phyloP scores from a whole-genome alignment of 2,113 vertebrate species.

The Marcusenius ussheri region DNA sequence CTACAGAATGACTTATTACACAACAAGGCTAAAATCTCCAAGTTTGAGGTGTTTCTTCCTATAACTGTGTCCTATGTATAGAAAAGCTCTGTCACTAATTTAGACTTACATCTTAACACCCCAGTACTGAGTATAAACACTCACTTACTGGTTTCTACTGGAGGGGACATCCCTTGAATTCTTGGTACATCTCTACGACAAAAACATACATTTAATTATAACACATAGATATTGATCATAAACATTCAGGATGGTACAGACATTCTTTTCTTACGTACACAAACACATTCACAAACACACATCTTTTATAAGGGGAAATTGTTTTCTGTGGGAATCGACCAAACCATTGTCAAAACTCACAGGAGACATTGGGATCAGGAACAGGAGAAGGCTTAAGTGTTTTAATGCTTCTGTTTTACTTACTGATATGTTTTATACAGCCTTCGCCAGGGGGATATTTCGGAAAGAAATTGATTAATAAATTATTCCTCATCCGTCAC shows the following conservation, averaged over 20 bases:
- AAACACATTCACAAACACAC: constrained; percentile 2
- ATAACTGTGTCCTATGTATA: not conserved
- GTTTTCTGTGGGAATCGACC: not conserved
- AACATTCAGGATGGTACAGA: not conserved
- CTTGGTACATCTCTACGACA: constrained; percentile 88
- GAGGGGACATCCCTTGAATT: constrained; percentile 96
- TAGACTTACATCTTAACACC: not conserved
- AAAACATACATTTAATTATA: constrained; percentile 27
- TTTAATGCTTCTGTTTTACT: constrained; percentile 55
- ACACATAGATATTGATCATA: not conserved
- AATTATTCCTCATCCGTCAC: constrained; percentile 43
- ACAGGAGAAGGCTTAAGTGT: not conserved
- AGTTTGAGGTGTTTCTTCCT: not conserved
- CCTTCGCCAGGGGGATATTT: constrained; percentile 68
- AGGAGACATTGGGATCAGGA: not conserved
- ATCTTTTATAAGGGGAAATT: not conserved
- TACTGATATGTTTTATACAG: constrained; percentile 82
- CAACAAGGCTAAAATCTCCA: not conserved
- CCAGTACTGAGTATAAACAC: constrained; percentile 37
- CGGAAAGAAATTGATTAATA: constrained; percentile 71
- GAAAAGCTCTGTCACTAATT: not conserved
- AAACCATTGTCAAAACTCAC: not conserved
- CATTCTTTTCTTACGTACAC: not conserved
- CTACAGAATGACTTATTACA: not conserved
- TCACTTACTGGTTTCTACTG: constrained; percentile 90